phyloP scores from a whole-genome alignment of 2,888 invertebrate genomes.

The Archaeoteleia sp. region DNA sequence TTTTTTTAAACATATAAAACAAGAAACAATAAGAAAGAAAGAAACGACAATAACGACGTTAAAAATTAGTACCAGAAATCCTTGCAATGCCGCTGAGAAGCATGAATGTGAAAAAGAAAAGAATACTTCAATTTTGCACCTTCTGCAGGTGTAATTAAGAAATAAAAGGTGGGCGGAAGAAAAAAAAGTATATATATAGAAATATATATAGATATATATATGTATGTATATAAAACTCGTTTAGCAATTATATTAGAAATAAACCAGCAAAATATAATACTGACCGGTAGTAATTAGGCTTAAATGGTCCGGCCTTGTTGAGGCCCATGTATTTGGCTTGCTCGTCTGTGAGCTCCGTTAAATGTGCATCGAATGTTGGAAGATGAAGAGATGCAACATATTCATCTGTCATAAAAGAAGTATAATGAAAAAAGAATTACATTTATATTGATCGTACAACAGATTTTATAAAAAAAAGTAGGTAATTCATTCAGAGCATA shows the following conservation, averaged over 20 bases:
- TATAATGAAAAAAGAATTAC: no score
- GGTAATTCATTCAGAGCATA: no score
- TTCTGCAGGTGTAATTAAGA: conserved; percentile 22
- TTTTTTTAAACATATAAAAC: not conserved
- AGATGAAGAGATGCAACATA: conserved; percentile 98
- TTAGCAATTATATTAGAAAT: conserved; percentile 5
- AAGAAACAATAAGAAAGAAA: conserved; percentile 9
- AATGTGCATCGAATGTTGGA: conserved; percentile 97
- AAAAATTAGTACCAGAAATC: conserved; percentile 52
- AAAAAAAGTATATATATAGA: conserved; percentile 24
- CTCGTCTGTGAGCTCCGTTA: conserved; percentile 96
- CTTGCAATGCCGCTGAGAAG: conserved; percentile 54
- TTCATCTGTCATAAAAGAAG: conserved; percentile 83
- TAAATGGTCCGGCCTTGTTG: conserved; percentile 98
- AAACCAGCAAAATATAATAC: conserved; percentile 19
- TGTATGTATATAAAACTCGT: conserved; percentile 4
- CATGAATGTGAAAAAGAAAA: conserved; percentile 47
- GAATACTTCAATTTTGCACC: conserved; percentile 44
- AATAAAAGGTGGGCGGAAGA: conserved; percentile 35
- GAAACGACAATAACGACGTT: conserved; percentile 41
- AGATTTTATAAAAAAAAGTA: no score
- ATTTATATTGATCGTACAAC: no score
- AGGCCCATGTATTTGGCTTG: conserved; percentile 98
- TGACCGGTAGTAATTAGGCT: conserved; percentile 98
- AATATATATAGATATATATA: conserved; percentile 17